Percentiles rank a stretch among this genome's conserved stretches.
phyloP scores from a whole-genome alignment of 2,113 vertebrate species.

The Anoura caudifer region DNA sequence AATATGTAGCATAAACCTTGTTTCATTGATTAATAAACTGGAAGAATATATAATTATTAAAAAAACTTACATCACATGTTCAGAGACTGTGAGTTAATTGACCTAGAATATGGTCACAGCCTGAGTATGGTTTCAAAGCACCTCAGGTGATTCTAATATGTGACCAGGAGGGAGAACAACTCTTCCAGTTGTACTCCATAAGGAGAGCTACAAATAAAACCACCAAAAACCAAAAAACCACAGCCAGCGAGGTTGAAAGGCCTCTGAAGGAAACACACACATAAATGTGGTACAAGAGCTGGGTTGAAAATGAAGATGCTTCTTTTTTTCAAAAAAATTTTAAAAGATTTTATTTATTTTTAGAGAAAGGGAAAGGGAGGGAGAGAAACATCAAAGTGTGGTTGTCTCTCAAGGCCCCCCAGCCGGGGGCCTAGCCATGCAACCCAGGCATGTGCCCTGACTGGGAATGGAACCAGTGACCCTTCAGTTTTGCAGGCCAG shows the following conservation, averaged over 20 bases:
- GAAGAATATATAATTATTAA: slow-evolving; percentile 15
- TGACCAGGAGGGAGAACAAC: background rate
- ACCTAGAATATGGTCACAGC: background rate
- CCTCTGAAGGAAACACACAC: background rate
- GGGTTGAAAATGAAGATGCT: background rate
- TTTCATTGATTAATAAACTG: slow-evolving; percentile 69
- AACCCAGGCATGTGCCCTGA: too few relatives aligned
- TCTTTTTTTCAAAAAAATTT: too few relatives aligned
- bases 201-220: background rate
- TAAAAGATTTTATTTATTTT: too few relatives aligned
- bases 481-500: too few relatives aligned
- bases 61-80: background rate
- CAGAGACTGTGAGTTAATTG: background rate
- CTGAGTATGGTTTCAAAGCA: background rate
- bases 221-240: too few relatives aligned
- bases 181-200: background rate
- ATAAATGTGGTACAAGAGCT: background rate
- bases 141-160: too few relatives aligned
- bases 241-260: background rate
- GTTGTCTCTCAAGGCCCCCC: too few relatives aligned
- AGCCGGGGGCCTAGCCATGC: too few relatives aligned
- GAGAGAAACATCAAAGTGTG: too few relatives aligned
- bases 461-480: too few relatives aligned
- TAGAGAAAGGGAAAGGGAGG: too few relatives aligned
- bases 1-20: slow-evolving; percentile 9